A percentile compares a stretch with the other conserved stretches of the same genome.
phyloP scores from a whole-genome alignment of 92 coral and sea anemone genomes.

The Zoanthus gigantus region DNA sequence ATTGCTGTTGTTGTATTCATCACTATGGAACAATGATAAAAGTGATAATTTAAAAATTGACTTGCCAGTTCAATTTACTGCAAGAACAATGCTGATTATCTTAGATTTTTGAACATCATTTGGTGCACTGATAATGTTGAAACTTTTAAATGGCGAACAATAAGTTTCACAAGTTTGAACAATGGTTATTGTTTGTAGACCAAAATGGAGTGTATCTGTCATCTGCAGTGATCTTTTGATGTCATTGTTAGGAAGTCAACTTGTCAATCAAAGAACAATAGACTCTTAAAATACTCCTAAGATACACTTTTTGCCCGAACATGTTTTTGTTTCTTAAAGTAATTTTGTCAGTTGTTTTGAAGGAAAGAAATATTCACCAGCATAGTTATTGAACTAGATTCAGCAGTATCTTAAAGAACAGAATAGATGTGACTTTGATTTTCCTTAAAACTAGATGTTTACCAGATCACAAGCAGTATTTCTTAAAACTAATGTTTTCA shows the following conservation, averaged over 20 bases:
- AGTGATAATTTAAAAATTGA: background rate
- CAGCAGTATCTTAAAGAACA: background rate
- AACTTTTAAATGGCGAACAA: constrained; percentile 1
- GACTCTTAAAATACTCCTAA: background rate
- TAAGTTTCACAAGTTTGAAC: constrained; percentile 23
- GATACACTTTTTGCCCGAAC: background rate
- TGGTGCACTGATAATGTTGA: background rate
- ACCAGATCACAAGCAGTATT: too few species aligned
- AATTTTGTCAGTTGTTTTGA: background rate
- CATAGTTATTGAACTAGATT: background rate
- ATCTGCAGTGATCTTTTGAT: constrained; percentile 8
- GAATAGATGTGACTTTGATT: background rate
- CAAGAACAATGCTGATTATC: background rate
- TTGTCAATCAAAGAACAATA: constrained; percentile 19
- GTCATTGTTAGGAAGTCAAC: constrained; percentile 30
- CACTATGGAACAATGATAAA: background rate
- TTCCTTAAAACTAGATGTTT: background rate
- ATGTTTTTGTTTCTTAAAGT: background rate
- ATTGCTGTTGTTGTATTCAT: background rate
- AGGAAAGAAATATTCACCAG: background rate
- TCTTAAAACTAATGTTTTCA: too few species aligned
- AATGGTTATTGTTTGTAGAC: constrained; percentile 16
- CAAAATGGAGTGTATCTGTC: background rate
- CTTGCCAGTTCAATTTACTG: background rate
- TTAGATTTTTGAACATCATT: background rate